phyloP scores from a whole-genome alignment of 1,140 invertebrate species.

The Scaptomyza pallida region DNA sequence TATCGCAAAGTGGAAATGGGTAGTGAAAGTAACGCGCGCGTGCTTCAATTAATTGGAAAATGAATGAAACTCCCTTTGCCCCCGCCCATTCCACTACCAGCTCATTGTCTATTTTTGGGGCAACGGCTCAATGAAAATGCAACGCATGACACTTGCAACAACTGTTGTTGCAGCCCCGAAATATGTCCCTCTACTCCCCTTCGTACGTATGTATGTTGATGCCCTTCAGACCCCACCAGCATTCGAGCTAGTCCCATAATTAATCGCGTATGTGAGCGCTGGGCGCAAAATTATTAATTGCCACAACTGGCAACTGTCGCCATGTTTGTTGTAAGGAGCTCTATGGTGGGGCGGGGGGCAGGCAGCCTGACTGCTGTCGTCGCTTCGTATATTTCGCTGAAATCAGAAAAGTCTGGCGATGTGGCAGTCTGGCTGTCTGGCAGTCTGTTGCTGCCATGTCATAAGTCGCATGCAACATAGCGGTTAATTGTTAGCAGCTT shows the following conservation, averaged over 20 bases:
- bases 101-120: conserved; percentile 68
- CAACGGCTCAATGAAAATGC: conserved; percentile 53
- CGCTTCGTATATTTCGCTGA: conserved; percentile 67
- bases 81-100: not conserved
- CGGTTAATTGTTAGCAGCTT: conserved; percentile 82
- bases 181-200: too few relatives aligned
- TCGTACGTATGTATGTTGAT: not conserved
- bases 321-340: conserved; percentile 63
- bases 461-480: conserved; percentile 78
- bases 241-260: conserved; percentile 48
- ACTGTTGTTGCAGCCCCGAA: conserved; percentile 19
- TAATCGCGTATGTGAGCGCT: conserved; percentile 67
- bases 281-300: conserved; percentile 78
- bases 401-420: conserved; percentile 39
- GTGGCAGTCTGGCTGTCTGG: conserved; percentile 7
- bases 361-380: conserved; percentile 70
- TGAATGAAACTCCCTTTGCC: conserved; percentile 58
- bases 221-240: not conserved
- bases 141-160: conserved; percentile 57
- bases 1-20: conserved; percentile 18
- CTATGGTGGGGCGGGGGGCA: not conserved
- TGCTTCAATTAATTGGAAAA: conserved; percentile 83
- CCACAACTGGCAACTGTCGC: conserved; percentile 81
- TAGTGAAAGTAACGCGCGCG: conserved; percentile 75
- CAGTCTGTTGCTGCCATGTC: conserved; percentile 52